Base-by-base conservation (phyloP, 2,797 vertebrate species). In the Masticophis lateralis region DNA sequence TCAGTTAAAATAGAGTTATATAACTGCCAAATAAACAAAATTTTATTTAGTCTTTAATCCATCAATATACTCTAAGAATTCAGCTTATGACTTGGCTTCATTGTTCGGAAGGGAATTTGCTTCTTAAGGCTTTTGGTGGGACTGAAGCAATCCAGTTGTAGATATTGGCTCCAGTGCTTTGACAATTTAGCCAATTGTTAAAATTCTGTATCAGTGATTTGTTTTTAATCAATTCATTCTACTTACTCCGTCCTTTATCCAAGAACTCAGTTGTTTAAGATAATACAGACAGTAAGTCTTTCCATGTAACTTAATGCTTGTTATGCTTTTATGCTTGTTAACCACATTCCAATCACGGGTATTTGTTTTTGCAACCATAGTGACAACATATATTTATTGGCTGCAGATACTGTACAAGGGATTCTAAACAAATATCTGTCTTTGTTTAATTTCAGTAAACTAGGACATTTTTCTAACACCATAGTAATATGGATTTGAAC, bases 301-400 rank as follows among this genome's bases (percentile, higher is more conserved):
- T 93, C 69, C 69, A 83, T 60, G 83, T 92, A 86, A 92, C 88
- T 92, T 90, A 94, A 96, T 93, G 92, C 92, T 90, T 93, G 89
- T 90, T 90, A 90, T 93, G 92, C 61, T 92, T 94, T 87, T 37
- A 83, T 1, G 91, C 11, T 92, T 95, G 14, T 47, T 94, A 97
- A 92, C 95, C 47, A 91, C 57, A 94, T 87, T 53, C 90, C 89
- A 94, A 93, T 55, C 95, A 60, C 11, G 57, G 86, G 12, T 96
- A 94, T 97, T 97, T 97, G 96, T 92, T 95, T 95, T 93, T 92
- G 96, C 93, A 97, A 86, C 95, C 96, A 97, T 96, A 96, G 96
- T 91, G 93, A 97, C 94, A 83, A 97, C 96, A 95, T 95, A 88
- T 95, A 94, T 95, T 96, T 96, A 94, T 93, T 97, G 94, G 96